phyloP scores from a whole-genome alignment of 2,113 vertebrate genomes.

The Dissostichus mawsoni region DNA sequence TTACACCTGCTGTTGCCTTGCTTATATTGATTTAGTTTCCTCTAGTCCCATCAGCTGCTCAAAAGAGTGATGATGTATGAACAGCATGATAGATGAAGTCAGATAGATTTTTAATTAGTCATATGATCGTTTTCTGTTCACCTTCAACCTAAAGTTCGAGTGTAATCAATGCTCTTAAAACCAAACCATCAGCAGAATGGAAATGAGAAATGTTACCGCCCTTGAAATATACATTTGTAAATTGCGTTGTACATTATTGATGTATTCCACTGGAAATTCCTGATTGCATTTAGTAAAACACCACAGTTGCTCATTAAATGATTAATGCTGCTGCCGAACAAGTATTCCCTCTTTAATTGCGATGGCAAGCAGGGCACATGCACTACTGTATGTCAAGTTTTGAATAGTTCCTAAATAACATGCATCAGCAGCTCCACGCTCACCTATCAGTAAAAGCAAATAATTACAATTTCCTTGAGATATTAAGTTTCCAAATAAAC shows the following conservation, averaged over 20 bases:
- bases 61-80: neutral
- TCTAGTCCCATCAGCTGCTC: constrained; percentile 38
- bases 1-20: constrained; percentile 19
- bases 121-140: constrained; percentile 39
- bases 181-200: constrained; percentile 22
- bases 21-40: constrained; percentile 25
- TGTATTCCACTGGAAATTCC: constrained; percentile 58
- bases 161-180: constrained; percentile 19
- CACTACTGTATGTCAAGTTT: constrained; percentile 27
- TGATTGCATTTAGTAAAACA: constrained; percentile 72
- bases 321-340: constrained; percentile 55
- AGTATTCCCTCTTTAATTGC: constrained; percentile 33
- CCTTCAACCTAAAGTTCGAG: constrained; percentile 26
- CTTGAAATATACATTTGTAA: constrained; percentile 62
- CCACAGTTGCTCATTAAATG: constrained; percentile 68
- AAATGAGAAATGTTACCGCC: constrained; percentile 25
- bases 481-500: constrained; percentile 53
- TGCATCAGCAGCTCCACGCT: constrained; percentile 41
- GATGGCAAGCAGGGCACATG: constrained; percentile 35
- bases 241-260: constrained; percentile 73
- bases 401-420: constrained; percentile 62
- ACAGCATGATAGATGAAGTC: constrained; percentile 25
- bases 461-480: constrained; percentile 61
- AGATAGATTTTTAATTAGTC: constrained; percentile 43
- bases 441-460: constrained; percentile 36